phyloP scores from a whole-genome alignment of 2,113 vertebrate species.

The Fregata magnificens region DNA sequence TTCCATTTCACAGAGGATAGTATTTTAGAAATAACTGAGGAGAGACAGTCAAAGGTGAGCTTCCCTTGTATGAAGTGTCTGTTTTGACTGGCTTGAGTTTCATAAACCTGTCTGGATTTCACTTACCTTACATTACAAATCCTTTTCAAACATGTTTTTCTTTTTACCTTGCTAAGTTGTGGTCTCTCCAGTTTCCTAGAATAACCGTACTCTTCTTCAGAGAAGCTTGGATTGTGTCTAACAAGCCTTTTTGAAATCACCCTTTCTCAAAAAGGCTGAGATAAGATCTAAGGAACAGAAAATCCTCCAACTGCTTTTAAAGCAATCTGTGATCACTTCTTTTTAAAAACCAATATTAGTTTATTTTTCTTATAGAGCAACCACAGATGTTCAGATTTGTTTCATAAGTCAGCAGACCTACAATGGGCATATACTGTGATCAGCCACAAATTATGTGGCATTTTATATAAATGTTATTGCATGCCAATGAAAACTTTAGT shows the following conservation, averaged over 20 bases:
- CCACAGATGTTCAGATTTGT: constrained; percentile 46
- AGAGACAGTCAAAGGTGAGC: neutral
- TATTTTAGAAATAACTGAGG: neutral
- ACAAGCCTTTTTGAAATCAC: neutral
- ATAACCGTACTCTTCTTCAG: neutral
- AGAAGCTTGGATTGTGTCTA: neutral
- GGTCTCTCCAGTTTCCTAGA: constrained; percentile 5
- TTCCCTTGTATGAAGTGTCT: neutral
- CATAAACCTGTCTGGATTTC: neutral
- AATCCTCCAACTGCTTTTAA: constrained; percentile 41
- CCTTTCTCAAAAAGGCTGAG: neutral
- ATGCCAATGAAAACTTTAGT: neutral
- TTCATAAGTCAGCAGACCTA: neutral
- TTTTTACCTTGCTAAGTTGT: constrained; percentile 32
- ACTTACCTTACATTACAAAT: constrained; percentile 36
- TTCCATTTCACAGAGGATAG: neutral
- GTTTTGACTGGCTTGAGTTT: constrained; percentile 16
- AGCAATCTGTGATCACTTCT: neutral
- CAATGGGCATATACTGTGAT: neutral
- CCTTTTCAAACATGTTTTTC: constrained; percentile 30
- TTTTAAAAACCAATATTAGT: constrained; percentile 9
- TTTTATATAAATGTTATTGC: constrained; percentile 9
- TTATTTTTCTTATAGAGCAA: constrained; percentile 53
- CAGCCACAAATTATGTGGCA: constrained; percentile 9
- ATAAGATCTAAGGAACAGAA: constrained; percentile 41